Conservation (phyloP, 2,888 invertebrate genomes). For the Saturnia pavonia region DNA sequence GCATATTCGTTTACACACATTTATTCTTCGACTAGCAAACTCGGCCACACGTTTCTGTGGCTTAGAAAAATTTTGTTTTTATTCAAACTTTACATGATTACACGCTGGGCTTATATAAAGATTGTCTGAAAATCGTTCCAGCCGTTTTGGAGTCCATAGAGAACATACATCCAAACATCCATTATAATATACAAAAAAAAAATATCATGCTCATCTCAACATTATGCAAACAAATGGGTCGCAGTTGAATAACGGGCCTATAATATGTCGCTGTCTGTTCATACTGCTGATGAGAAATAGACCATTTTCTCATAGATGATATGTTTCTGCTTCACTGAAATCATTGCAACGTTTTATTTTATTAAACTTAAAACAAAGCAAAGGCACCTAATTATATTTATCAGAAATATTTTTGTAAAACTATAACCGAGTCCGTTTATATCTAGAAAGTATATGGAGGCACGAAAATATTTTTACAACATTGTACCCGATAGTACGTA, state of each 20-base stretch:
- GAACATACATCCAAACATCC: too few species aligned
- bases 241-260: not conserved
- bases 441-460: too few species aligned
- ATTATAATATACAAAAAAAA: not conserved
- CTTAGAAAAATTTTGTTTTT: too few species aligned
- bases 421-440: too few species aligned
- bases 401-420: too few species aligned
- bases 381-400: not conserved
- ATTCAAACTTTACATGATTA: too few species aligned
- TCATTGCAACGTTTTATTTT: not conserved
- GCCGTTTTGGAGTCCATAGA: too few species aligned
- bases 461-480: too few species aligned
- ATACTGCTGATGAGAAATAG: not conserved
- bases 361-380: not conserved
- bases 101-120: too few species aligned
- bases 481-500: too few species aligned
- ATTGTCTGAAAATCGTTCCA: too few species aligned
- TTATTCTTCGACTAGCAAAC: not conserved
- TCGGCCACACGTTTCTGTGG: too few species aligned
- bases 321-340: constrained; percentile 4
- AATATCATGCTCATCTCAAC: not conserved
- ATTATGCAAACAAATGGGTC: constrained; percentile 12
- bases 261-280: constrained; percentile 14
- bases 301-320: not conserved
- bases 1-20: not conserved